Conservation (phyloP, 2,113 vertebrate species). For the Brachyhypopomus gauderio region DNA sequence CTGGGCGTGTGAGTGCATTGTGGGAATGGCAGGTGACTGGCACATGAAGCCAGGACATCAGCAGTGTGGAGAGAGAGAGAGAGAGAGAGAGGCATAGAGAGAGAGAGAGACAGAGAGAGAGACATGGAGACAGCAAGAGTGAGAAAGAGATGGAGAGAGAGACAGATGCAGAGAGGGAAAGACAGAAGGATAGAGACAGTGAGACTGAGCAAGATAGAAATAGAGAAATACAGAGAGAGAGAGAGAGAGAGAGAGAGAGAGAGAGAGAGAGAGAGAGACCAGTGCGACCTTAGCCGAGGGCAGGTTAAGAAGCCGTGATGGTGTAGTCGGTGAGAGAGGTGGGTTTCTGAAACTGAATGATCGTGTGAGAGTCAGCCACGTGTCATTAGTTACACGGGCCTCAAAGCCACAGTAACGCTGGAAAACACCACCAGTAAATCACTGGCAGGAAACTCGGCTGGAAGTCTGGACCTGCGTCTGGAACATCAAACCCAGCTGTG, state of each 20-base stretch:
- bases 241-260: background rate
- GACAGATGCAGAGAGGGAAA: background rate
- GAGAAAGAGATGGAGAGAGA: background rate
- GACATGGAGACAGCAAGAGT: background rate
- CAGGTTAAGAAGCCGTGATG: constrained; percentile 10
- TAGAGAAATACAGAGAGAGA: background rate
- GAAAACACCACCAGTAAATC: constrained; percentile 13
- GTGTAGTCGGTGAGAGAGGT: background rate
- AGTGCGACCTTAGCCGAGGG: background rate
- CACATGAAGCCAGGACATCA: constrained; percentile 42
- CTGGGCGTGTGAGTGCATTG: constrained; percentile 42
- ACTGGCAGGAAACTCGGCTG: background rate
- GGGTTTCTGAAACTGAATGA: constrained; percentile 42
- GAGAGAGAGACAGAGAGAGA: background rate
- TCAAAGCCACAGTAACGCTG: constrained; percentile 30
- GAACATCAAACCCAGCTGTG: background rate
- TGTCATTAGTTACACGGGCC: constrained; percentile 14
- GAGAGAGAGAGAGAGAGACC: constrained; percentile 16
- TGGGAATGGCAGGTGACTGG: constrained; percentile 54
- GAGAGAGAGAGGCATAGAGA: background rate
- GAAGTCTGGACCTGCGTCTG: constrained; percentile 1
- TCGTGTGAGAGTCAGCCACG: constrained; percentile 31
- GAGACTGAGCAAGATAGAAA: background rate
- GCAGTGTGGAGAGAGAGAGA: constrained; percentile 43
- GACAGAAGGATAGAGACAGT: too few species aligned